Evolutionary conservation across 2,888 invertebrate species (phyloP).

Genomic region (Drepanosiphum platanoidis): DNA sequence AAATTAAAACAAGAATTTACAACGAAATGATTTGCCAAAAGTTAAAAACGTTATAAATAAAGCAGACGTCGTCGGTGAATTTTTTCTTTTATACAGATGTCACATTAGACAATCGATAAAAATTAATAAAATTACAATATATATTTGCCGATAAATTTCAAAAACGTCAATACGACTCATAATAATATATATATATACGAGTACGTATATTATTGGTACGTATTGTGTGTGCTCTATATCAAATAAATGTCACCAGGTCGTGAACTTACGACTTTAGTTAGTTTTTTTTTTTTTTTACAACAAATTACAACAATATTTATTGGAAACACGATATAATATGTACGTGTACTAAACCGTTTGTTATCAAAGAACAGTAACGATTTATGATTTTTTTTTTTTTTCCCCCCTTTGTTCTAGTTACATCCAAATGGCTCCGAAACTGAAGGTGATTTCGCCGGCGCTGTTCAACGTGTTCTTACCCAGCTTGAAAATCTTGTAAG

Average conservation of each 20-base stretch:
- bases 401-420: constrained; percentile 15
- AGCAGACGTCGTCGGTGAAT: not conserved
- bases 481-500: constrained; percentile 45
- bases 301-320: not conserved
- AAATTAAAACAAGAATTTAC: not conserved
- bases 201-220: no score
- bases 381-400: not conserved
- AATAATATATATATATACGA: no score
- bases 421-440: constrained; percentile 28
- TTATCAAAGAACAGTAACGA: not conserved
- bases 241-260: not conserved
- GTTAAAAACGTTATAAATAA: not conserved
- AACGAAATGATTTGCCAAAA: not conserved
- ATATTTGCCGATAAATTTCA: no score
- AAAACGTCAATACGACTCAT: not conserved
- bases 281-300: not conserved
- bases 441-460: constrained; percentile 25
- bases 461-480: constrained; percentile 35
- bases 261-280: not conserved
- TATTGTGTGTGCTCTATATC: not conserved
- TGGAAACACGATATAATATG: not conserved
- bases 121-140: no score
- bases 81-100: no score
- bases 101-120: no score
- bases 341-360: not conserved